Conservation (phyloP, 2,888 invertebrate species). For the Nephrotoma flavescens region DNA sequence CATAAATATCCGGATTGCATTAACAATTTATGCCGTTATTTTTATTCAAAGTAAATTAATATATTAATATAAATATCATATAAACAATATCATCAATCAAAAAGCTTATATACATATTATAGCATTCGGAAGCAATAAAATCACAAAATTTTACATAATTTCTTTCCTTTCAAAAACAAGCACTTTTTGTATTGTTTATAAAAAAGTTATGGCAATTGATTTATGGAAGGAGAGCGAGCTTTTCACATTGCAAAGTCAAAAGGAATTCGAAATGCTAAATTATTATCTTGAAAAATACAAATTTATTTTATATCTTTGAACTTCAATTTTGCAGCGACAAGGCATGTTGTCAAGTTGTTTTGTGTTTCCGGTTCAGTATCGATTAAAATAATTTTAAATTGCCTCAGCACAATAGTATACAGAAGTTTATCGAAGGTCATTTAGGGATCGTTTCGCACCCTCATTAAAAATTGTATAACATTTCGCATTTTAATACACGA, state of each 20-base stretch:
- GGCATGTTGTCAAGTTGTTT: background rate
- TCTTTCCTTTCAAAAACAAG: background rate
- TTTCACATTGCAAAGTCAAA: background rate
- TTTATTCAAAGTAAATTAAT: background rate
- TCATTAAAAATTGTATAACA: background rate
- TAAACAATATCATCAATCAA: background rate
- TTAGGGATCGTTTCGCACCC: background rate
- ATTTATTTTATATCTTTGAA: background rate
- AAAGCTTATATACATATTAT: background rate
- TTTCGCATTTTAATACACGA: too few relatives aligned
- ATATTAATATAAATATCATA: background rate
- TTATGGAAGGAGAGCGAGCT: background rate
- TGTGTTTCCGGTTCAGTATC: background rate
- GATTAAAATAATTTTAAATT: background rate
- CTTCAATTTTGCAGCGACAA: background rate
- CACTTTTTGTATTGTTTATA: background rate
- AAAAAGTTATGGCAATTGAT: background rate
- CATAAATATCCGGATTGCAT: background rate
- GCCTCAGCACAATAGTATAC: background rate
- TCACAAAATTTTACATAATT: background rate
- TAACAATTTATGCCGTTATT: background rate
- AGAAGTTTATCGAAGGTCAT: background rate
- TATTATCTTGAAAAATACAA: background rate
- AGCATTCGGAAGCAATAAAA: background rate
- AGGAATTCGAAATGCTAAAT: background rate